phyloP scores from a whole-genome alignment of 2,888 invertebrate species.

The Drosophila mercatorum region DNA sequence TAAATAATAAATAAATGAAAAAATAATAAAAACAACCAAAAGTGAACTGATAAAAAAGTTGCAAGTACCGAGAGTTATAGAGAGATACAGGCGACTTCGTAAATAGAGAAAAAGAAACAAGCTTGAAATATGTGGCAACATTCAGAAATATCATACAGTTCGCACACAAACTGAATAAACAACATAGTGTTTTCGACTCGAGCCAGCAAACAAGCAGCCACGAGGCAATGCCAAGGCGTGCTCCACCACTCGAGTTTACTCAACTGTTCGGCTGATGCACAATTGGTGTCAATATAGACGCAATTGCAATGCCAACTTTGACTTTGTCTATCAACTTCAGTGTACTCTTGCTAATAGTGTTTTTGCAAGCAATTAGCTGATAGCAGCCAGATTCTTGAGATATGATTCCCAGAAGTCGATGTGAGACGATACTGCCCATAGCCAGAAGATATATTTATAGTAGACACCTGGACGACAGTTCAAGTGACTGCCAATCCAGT shows the following conservation, averaged over 20 bases:
- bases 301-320: conserved; percentile 5
- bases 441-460: background rate
- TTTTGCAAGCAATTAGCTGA: conserved; percentile 43
- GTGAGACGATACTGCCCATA: background rate
- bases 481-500: background rate
- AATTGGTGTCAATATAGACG: background rate
- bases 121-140: conserved; percentile 16
- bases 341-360: conserved; percentile 15
- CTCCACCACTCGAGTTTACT: conserved; percentile 29
- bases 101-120: background rate
- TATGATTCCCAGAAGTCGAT: conserved; percentile 29
- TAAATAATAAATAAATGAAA: conserved; percentile 9
- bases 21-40: conserved; percentile 9
- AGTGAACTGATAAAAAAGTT: conserved; percentile 49
- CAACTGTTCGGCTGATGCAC: conserved; percentile 32
- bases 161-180: conserved; percentile 34
- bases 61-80: conserved; percentile 20
- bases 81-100: background rate
- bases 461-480: background rate
- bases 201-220: conserved; percentile 24
- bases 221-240: conserved; percentile 10
- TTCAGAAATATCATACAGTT: conserved; percentile 19
- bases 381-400: conserved; percentile 30
- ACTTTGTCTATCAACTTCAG: conserved; percentile 10
- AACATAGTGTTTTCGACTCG: conserved; percentile 20